Evolutionary conservation across 2,888 invertebrate species (phyloP).

Genomic region (Cosmia trapezina): DNA sequence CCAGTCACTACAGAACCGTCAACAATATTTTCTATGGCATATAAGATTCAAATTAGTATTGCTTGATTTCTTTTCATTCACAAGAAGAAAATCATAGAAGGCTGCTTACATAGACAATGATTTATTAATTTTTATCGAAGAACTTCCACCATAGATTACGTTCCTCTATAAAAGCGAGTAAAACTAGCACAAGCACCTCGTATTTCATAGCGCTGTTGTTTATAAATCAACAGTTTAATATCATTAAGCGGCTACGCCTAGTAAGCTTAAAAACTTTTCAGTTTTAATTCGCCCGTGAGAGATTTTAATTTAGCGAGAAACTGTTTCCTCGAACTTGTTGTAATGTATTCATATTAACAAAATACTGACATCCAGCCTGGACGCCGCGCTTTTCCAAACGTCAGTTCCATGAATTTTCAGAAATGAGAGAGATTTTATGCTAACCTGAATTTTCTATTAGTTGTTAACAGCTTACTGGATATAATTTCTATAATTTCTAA

Average conservation of each 20-base stretch:
- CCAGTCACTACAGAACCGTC: too few relatives aligned
- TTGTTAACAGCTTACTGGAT: constrained; percentile 1
- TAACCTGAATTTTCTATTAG: constrained; percentile 1
- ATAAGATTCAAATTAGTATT: background rate
- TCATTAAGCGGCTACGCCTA: constrained; percentile 83
- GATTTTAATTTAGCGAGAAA: constrained; percentile 86
- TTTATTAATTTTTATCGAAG: constrained; percentile 54
- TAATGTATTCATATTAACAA: constrained; percentile 85
- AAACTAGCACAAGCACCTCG: constrained; percentile 56
- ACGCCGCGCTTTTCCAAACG: constrained; percentile 39
- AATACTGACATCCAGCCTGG: constrained; percentile 74
- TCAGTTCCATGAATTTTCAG: constrained; percentile 22
- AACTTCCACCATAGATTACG: constrained; percentile 58
- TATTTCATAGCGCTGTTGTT: constrained; percentile 76
- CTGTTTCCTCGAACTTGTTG: constrained; percentile 82
- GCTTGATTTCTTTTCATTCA: background rate
- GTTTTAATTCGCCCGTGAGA: constrained; percentile 84
- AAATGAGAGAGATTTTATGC: constrained; percentile 17
- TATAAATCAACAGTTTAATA: constrained; percentile 88
- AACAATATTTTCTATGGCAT: background rate
- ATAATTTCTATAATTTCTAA: background rate
- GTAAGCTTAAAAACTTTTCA: constrained; percentile 82
- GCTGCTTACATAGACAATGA: background rate
- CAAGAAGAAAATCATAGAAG: constrained; percentile 2
- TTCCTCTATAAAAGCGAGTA: constrained; percentile 30